phyloP scores from a whole-genome alignment of 2,797 vertebrate species.

The Salarias fasciatus region DNA sequence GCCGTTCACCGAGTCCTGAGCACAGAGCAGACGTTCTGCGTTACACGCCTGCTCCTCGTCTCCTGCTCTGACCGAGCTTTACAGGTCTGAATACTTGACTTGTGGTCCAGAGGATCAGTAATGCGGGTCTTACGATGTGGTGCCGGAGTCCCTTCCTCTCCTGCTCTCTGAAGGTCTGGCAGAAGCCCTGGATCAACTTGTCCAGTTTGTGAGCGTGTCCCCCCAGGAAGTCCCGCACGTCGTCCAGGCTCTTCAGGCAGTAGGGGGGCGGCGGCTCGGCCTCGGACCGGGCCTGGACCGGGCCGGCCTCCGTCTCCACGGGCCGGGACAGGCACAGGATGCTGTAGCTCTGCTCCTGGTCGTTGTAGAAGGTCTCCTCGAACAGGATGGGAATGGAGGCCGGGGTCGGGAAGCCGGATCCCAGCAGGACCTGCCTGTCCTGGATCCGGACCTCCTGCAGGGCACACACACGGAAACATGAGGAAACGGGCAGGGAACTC shows the following conservation, averaged over 20 bases:
- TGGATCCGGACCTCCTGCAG: slow-evolving; percentile 89
- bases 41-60: too few relatives aligned
- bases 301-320: slow-evolving; percentile 64
- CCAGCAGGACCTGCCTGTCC: slow-evolving; percentile 89
- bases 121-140: slow-evolving; percentile 86
- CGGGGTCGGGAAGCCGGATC: slow-evolving; percentile 81
- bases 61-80: too few relatives aligned
- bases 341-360: slow-evolving; percentile 95
- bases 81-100: neutral
- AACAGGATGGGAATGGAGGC: slow-evolving; percentile 91
- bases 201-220: slow-evolving; percentile 90
- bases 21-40: slow-evolving; percentile 12
- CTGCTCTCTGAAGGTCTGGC: slow-evolving; percentile 88
- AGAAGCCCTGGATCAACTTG: slow-evolving; percentile 87
- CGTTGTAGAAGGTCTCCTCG: slow-evolving; percentile 98
- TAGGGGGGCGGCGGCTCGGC: slow-evolving; percentile 73
- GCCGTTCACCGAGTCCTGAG: slow-evolving; percentile 91
- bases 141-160: slow-evolving; percentile 93
- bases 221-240: slow-evolving; percentile 92
- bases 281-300: too few relatives aligned
- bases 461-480: neutral
- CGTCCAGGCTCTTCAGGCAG: slow-evolving; percentile 90
- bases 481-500: too few relatives aligned
- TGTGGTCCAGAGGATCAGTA: neutral
- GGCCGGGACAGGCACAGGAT: slow-evolving; percentile 91